Evolutionary conservation across 2,888 invertebrate species (phyloP), one percentile per base, ranked within the genome.

Genomic region (Brachypalpus laphriformis): DNA sequence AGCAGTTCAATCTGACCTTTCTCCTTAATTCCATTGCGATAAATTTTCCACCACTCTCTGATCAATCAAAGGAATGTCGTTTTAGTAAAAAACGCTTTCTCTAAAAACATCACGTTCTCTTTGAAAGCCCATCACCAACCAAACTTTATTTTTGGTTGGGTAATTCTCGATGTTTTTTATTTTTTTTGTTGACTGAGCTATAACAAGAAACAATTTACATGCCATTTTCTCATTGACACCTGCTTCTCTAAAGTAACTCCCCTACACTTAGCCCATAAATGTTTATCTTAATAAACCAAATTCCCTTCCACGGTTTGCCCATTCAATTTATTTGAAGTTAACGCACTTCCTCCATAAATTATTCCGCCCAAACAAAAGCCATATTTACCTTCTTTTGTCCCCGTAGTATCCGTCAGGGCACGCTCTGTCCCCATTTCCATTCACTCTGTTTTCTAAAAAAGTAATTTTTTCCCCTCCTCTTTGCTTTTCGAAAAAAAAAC

Each of bases 281-380:
- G 9, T 34, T 51, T 45, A 37, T 22, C 57, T n/a, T 37, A 37
- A 57, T 22, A 57, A 57, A 22, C 7, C 25, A 42, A 40, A 37
- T 56, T 34, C 18, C 42, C 42, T 11, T 54, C 34, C 14, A 42
- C 16, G 42, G 59, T 51, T 40, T 59, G 51, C 37, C 51, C 54
- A 68, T 59, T 63, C 37, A 34, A 37, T 57, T 59, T 74, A 31
- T 74, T 66, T 56, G 9, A 20, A 59, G 59, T 71, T 57, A 57
- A 76, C 76, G 82, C 71, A 76, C 65, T 66, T 71, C 82, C 71
- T 70, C 20, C 65, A 66, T 71, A 51, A 77, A 77, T 77, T 77
- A 72, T 66, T 66, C 37, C 65, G 7, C 37, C 45, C 66, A 65
- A 59, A 71, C 49, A 57, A 65, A 71, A 57, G 34, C 31, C 49